Percentiles rank a stretch among this genome's conserved stretches.
phyloP scores from a whole-genome alignment of 2,888 invertebrate genomes.

The Noctua comes region DNA sequence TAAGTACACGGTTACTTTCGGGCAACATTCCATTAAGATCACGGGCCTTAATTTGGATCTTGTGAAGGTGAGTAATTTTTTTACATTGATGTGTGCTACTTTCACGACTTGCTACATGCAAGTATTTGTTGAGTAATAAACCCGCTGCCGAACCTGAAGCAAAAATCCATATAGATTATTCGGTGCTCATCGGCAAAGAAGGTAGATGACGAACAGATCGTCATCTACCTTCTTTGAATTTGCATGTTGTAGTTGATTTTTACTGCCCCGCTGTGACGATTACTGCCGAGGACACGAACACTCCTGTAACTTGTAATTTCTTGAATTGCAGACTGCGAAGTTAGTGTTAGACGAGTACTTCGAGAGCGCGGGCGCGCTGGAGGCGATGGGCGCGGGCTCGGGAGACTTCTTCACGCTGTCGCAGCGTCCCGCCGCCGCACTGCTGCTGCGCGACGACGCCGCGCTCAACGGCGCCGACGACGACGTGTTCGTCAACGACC shows the following conservation, averaged over 20 bases:
- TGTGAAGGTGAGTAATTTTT: constrained; percentile 91
- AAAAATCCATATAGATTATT: not conserved
- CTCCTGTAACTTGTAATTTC: not conserved
- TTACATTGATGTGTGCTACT: not conserved
- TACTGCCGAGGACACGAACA: not conserved
- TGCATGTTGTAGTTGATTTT: not conserved
- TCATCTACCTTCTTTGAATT: not conserved
- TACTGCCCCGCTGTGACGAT: not conserved
- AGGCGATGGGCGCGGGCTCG: constrained; percentile 87
- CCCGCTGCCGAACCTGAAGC: not conserved
- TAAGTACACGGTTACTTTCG: constrained; percentile 96
- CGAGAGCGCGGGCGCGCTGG: constrained; percentile 87
- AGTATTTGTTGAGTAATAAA: not conserved
- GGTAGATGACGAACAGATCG: too few species aligned
- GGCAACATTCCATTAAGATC: constrained; percentile 95
- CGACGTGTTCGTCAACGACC: constrained; percentile 82
- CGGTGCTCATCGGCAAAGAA: not conserved
- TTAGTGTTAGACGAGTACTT: constrained; percentile 97
- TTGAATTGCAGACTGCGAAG: constrained; percentile 93
- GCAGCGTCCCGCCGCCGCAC: constrained; percentile 88
- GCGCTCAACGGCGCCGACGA: constrained; percentile 86
- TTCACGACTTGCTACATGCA: not conserved
- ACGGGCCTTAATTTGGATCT: constrained; percentile 96
- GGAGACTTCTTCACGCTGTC: constrained; percentile 90
- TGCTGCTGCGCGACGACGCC: constrained; percentile 85